Percentiles rank a stretch among this genome's conserved stretches.
phyloP scores from a whole-genome alignment of 1,140 invertebrate species.

The Drosophila sechellia region DNA sequence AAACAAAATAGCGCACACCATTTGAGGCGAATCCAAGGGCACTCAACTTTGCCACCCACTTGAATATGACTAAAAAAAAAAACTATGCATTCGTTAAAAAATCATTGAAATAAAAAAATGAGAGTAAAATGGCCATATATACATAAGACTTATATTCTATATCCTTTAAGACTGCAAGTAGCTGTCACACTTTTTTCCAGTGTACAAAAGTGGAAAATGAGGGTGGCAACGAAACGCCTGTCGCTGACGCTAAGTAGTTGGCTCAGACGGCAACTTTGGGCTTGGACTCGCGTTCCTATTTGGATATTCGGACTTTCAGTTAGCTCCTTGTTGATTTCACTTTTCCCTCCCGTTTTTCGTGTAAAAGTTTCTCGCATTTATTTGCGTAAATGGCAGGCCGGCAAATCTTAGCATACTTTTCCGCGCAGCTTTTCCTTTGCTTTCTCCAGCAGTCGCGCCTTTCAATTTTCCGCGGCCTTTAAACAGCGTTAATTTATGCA shows the following conservation, averaged over 20 bases:
- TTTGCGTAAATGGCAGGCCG: slow-evolving; percentile 53
- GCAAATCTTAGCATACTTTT: slow-evolving; percentile 56
- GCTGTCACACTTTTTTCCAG: background rate
- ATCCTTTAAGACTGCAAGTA: too few relatives aligned
- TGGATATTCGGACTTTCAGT: slow-evolving; percentile 25
- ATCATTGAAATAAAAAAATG: too few relatives aligned
- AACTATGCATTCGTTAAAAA: too few relatives aligned
- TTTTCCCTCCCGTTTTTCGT: background rate
- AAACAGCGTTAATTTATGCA: slow-evolving; percentile 56
- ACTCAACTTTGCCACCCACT: background rate
- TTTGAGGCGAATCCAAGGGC: slow-evolving; percentile 58
- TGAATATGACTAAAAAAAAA: background rate
- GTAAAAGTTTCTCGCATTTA: slow-evolving; percentile 45
- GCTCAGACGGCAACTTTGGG: slow-evolving; percentile 59
- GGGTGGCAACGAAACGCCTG: slow-evolving; percentile 38
- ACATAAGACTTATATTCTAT: too few relatives aligned
- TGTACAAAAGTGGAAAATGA: slow-evolving; percentile 17
- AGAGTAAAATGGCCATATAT: too few relatives aligned
- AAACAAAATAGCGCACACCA: slow-evolving; percentile 56
- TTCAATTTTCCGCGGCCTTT: background rate
- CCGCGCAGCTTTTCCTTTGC: slow-evolving; percentile 3
- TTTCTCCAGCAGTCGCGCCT: background rate
- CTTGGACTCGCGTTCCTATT: slow-evolving; percentile 21
- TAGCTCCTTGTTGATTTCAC: slow-evolving; percentile 54
- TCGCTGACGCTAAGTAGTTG: slow-evolving; percentile 77